Base-by-base conservation (phyloP, 2,797 vertebrate species). In the Lepilemur ruficaudatus region DNA sequence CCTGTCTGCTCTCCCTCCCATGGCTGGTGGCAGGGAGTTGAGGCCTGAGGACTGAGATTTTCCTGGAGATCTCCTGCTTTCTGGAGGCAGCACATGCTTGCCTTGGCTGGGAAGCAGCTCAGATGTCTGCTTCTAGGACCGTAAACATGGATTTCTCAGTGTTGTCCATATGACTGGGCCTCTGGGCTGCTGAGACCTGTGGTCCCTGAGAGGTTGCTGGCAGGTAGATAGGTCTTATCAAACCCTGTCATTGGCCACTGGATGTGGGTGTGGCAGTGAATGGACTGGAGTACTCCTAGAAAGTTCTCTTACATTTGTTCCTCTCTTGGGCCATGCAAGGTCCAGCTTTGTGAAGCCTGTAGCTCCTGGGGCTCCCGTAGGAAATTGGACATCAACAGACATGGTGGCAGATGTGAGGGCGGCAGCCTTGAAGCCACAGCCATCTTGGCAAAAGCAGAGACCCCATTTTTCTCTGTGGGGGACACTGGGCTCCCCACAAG, bases 331-430 rank as follows among this genome's bases (percentile, higher is more conserved):
- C 48, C 20, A 3, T 4, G 12, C 30, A n/a, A 48, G n/a, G 4
- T 67, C 23, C n/a, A 95, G 55, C 4, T n/a, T 43, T 41, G 4
- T 72, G 32, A 91, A 63, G 76, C 70, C 22, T 30, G 32, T 43
- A 15, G 17, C 41, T 61, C 11, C 1, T 1, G 4, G 23, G 38
- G 1, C 25, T 65, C 55, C 35, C 3, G 0, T 1, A n/a, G 23
- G 55, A 83, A 78, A 48, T 20, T 2, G 4, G 18, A 43, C 22
- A 57, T 8, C 79, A 41, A 11, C 0, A 83, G 46, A 43, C 25
- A 30, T 32, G 78, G 32, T 9, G 7, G 41, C 18, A 23, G n/a
- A 28, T 57, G 8, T 46, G 55, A 46, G 18, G 17, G 52, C 4
- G 13, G 61, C 35, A 13, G 12, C 30, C 41, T 59, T 25, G 5